phyloP scores from a whole-genome alignment of 2,797 vertebrate species.

The Centropyge bicolor region DNA sequence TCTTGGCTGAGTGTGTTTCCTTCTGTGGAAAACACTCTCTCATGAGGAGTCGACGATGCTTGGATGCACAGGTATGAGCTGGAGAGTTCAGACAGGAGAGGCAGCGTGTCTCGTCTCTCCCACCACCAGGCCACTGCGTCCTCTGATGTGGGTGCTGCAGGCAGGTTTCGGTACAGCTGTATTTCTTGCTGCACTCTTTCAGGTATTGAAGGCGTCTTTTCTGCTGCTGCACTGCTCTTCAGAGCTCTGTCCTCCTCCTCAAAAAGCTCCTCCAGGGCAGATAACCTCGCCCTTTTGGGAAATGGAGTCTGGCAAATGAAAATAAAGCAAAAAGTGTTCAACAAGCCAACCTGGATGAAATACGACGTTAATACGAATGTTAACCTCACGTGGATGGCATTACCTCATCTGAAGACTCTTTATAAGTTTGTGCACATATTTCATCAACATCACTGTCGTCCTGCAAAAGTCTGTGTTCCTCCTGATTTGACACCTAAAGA shows the following conservation, averaged over 20 bases:
- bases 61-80: conserved; percentile 24
- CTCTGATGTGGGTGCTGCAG: conserved; percentile 16
- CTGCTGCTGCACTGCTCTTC: neutral
- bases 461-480: neutral
- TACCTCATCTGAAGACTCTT: conserved; percentile 25
- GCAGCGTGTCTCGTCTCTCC: conserved; percentile 13
- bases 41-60: conserved; percentile 6
- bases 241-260: conserved; percentile 42
- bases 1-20: conserved; percentile 19
- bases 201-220: neutral
- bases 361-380: neutral
- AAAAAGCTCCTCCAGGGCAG: conserved; percentile 33
- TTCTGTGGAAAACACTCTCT: conserved; percentile 27
- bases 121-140: conserved; percentile 40
- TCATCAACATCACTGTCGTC: neutral
- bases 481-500: neutral
- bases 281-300: conserved; percentile 15
- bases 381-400: neutral
- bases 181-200: conserved; percentile 24
- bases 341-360: neutral
- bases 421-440: neutral
- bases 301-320: neutral
- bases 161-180: conserved; percentile 28
- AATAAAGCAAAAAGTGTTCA: neutral
- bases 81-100: conserved; percentile 23